A percentile compares a stretch with the other conserved stretches of the same genome.
Evolutionary conservation across 2,888 invertebrate species (phyloP).

Genomic region (Fragum fragum): DNA sequence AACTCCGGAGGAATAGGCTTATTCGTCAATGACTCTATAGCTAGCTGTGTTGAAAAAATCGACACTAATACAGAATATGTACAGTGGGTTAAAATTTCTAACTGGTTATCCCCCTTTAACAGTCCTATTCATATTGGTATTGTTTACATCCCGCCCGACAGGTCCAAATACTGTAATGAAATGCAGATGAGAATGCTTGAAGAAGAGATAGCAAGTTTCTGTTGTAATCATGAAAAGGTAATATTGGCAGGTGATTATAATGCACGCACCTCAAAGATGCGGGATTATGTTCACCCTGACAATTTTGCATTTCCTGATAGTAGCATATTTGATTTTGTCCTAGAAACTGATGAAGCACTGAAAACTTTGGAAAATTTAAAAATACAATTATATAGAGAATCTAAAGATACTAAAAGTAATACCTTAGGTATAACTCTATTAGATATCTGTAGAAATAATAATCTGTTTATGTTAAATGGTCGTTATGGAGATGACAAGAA

Average conservation of each 20-base stretch:
- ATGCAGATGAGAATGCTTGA: constrained; percentile 2
- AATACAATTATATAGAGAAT: background rate
- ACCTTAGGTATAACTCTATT: background rate
- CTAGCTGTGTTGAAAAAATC: background rate
- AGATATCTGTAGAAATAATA: constrained; percentile 12
- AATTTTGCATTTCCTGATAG: no score
- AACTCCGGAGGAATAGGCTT: constrained; percentile 3
- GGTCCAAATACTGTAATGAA: constrained; percentile 20
- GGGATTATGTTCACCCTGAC: no score
- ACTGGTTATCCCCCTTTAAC: background rate
- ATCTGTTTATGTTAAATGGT: constrained; percentile 36
- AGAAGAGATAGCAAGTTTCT: constrained; percentile 17
- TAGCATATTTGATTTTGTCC: no score
- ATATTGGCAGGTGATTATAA: no score
- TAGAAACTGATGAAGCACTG: no score
- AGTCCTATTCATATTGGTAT: background rate
- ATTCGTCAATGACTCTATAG: background rate
- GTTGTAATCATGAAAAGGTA: background rate
- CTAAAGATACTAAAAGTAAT: background rate
- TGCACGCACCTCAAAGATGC: no score
- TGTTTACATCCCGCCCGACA: constrained; percentile 30
- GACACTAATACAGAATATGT: background rate
- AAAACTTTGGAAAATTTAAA: no score
- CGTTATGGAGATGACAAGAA: background rate
- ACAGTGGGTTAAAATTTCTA: background rate